Base-by-base conservation (phyloP, 2,888 invertebrate genomes). In the Xestia rhomboidea region DNA sequence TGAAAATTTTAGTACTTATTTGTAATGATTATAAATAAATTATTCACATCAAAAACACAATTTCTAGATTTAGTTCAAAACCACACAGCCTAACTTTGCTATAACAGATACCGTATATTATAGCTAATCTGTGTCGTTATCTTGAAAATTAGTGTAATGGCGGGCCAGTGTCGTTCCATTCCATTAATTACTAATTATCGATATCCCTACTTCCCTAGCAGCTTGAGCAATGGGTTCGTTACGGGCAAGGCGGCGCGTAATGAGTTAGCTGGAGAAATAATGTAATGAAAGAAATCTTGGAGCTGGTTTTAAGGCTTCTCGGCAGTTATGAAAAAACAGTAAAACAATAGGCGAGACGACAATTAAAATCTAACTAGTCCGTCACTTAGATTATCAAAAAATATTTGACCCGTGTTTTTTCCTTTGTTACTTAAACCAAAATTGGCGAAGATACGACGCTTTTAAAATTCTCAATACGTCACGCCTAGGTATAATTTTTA, bases 121-220 rank as follows among this genome's bases (percentile, higher is more conserved):
- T 62, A 74, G 51, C 76, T 79, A 85, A 86, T 80, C 68, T 80
- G 41, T 34, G 30, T 79, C 82, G 79, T 86, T 82, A 88, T 86
- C 82, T 82, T 75, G 77, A 80, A 82, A 88, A 88, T 88, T 85
- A 76, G 73, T 83, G 77, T 86, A 83, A 88, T 86, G 85, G 83
- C 57, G 34, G 71, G 38, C 68, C 73, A 76, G 63, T 76, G 81
- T 82, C 85, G 82, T 83, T 82, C 81, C 85, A 86, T 83, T 81
- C 74, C 87, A 84, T 86, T 86, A 86, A 87, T 88, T 86, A 83
- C 78, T 85, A 87, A 87, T 86, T 86, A 84, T 84, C 83, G 76
- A 81, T 78, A 82, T 82, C 77, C 73, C 70, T 34, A 34, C 57
- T 71, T 44, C 66, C 49, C 72, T 67, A 15, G 63, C 7, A 49